phyloP scores from a whole-genome alignment of 2,797 vertebrate species.

The Sarcophilus harrisii region DNA sequence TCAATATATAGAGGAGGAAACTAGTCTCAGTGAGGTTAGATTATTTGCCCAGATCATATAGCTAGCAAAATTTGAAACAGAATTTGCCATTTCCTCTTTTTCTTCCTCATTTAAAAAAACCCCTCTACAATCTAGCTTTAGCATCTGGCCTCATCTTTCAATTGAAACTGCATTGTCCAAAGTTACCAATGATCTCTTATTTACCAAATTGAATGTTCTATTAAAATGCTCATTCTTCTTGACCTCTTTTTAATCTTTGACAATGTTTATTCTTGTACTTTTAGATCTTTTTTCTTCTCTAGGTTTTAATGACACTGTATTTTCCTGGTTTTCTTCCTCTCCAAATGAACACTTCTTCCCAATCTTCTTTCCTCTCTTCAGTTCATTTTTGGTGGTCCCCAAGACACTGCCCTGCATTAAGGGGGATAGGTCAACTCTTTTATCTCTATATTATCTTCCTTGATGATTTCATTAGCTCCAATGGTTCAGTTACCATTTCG shows the following conservation, averaged over 20 bases:
- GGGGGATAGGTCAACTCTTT: not conserved
- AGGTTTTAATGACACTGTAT: not conserved
- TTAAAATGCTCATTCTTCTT: not conserved
- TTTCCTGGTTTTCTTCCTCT: not conserved
- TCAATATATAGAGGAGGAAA: not conserved
- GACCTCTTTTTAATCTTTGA: not conserved
- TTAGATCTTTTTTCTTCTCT: not conserved
- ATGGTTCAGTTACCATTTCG: not conserved
- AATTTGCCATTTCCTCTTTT: not conserved
- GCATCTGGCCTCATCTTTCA: not conserved
- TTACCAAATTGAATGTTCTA: not conserved
- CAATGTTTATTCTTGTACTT: not conserved
- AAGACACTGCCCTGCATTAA: not conserved
- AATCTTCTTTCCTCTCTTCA: not conserved
- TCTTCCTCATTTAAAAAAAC: not conserved
- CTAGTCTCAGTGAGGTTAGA: not conserved
- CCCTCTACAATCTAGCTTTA: not conserved
- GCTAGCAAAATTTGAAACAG: not conserved
- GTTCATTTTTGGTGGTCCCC: not conserved
- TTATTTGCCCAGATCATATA: not conserved
- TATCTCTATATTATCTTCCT: not conserved
- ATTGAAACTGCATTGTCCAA: not conserved
- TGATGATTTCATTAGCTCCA: not conserved
- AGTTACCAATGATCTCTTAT: not conserved
- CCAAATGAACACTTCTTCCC: not conserved